Conservation (phyloP, 2,888 invertebrate species). For the Pandemis heparana region DNA sequence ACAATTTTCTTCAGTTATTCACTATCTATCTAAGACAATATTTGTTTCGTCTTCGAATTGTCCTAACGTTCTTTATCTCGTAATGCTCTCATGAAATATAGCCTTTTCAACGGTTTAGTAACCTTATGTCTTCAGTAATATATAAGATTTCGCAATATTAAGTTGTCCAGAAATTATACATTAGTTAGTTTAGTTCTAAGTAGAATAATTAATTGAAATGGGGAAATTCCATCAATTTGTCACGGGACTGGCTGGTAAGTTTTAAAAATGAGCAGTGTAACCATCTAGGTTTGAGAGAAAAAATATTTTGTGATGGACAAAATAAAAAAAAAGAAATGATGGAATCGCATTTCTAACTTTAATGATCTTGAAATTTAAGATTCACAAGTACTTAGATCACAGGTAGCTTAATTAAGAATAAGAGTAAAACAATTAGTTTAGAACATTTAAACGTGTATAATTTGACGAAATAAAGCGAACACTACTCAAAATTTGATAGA, state of each 20-base stretch:
- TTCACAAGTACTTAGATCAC: no score
- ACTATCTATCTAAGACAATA: slow-evolving; percentile 37
- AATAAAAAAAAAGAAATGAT: no score
- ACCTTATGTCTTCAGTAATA: slow-evolving; percentile 19
- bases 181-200: slow-evolving; percentile 24
- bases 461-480: no score
- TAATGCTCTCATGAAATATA: slow-evolving; percentile 19
- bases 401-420: no score
- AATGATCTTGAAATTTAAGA: no score
- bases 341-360: no score
- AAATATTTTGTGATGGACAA: no score
- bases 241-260: slow-evolving; percentile 54
- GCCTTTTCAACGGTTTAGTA: slow-evolving; percentile 14
- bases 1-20: slow-evolving; percentile 5
- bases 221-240: slow-evolving; percentile 52
- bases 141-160: slow-evolving; percentile 19
- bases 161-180: slow-evolving; percentile 15
- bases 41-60: slow-evolving; percentile 38
- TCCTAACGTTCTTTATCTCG: slow-evolving; percentile 30
- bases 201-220: slow-evolving; percentile 48
- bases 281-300: no score
- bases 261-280: background rate
- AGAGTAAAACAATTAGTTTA: no score
- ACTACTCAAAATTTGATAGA: no score
- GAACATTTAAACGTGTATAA: no score